These are phyloP conservation scores for Alethe castanea DNA, from an alignment of 2,113 vertebrate genomes.

Conservation along the genomic window DNA sequence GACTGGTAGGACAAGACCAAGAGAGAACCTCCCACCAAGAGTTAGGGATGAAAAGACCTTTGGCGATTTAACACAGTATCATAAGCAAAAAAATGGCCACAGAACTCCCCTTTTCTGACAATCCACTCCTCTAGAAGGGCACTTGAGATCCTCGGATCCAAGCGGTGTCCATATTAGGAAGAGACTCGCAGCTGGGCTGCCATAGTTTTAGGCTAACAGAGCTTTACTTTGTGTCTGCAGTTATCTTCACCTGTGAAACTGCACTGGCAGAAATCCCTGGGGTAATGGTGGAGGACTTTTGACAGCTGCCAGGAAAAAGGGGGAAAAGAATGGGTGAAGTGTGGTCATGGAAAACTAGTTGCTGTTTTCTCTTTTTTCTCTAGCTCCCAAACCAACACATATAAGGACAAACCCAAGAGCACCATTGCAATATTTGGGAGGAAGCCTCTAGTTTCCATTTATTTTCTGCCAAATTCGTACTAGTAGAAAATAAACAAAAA, in stretches of 20 bases:
- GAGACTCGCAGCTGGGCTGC: neutral
- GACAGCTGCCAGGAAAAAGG: neutral
- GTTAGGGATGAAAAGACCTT: neutral
- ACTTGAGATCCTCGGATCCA: neutral
- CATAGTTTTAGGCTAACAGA: neutral
- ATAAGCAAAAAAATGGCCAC: neutral
- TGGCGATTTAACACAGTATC: neutral
- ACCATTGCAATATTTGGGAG: neutral
- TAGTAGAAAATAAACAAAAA: neutral
- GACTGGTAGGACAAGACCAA: neutral
- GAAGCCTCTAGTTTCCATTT: neutral
- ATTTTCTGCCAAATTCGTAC: neutral
- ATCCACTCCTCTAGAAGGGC: neutral
- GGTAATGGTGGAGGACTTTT: neutral
- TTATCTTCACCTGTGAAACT: neutral
- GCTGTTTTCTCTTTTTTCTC: neutral
- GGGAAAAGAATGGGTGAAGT: neutral
- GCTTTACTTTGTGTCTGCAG: neutral
- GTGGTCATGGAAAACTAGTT: neutral
- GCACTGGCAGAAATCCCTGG: neutral
- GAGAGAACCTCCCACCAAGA: neutral
- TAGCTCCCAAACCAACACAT: neutral
- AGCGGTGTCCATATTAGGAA: neutral
- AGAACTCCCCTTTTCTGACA: neutral
- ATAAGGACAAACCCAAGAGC: neutral